These are phyloP conservation scores for Climacteris rufus DNA, from an alignment of 2,113 vertebrate genomes.

Conservation along the genomic window DNA sequence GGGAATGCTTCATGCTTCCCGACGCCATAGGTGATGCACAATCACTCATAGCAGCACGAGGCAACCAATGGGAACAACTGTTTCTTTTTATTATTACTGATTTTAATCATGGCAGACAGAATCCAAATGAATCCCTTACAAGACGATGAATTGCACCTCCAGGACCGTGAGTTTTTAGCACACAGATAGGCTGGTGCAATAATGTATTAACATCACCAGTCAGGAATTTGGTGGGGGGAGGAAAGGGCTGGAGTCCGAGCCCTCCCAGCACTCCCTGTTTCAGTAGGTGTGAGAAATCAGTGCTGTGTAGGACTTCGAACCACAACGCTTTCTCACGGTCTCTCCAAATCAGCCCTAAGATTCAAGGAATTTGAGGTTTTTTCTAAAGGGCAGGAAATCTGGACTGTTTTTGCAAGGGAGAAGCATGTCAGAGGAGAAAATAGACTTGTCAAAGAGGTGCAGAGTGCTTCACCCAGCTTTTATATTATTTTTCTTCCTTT, in stretches of 20 bases:
- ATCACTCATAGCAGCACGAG: fast-evolving
- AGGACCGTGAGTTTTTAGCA: background rate
- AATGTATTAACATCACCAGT: conserved; percentile 17
- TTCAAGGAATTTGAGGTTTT: background rate
- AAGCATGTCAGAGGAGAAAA: background rate
- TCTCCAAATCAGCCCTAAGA: background rate
- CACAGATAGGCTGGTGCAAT: conserved; percentile 8
- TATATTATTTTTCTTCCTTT: background rate
- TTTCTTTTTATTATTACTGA: background rate
- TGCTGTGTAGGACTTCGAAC: fast-evolving
- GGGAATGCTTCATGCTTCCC: background rate
- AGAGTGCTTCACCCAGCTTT: background rate
- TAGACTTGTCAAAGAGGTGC: background rate
- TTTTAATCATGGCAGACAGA: background rate
- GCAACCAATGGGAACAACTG: background rate
- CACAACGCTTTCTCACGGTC: background rate
- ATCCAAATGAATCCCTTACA: background rate
- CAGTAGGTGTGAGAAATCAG: conserved; percentile 45
- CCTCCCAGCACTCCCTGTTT: background rate
- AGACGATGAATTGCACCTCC: conserved; percentile 1
- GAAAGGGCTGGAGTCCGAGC: background rate
- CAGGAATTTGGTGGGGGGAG: conserved; percentile 23
- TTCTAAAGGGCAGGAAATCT: background rate
- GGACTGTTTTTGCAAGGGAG: background rate
- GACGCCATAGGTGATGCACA: fast-evolving